Conservation (phyloP, 1,140 invertebrate genomes). For the Pseudomyrmex flavicornis region DNA sequence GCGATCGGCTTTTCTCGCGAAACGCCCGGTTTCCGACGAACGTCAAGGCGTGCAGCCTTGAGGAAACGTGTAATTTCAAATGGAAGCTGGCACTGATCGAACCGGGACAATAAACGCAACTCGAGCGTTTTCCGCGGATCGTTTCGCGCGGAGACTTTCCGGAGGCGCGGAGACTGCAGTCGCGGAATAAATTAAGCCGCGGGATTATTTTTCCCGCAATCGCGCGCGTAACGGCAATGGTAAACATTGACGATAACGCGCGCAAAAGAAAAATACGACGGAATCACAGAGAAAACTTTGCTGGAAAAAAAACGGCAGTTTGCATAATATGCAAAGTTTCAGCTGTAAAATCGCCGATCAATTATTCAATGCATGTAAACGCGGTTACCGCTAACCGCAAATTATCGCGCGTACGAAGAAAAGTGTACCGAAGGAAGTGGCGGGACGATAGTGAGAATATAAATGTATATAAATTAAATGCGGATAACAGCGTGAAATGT, state of each 20-base stretch:
- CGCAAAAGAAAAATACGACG: background rate
- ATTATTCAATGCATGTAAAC: conserved; percentile 22
- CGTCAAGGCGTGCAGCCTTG: background rate
- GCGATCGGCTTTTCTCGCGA: conserved; percentile 25
- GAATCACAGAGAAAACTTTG: background rate
- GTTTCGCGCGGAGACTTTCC: background rate
- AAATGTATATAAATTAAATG: background rate
- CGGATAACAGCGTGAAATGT: background rate
- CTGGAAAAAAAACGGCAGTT: conserved; percentile 11
- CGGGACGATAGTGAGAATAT: conserved; percentile 13
- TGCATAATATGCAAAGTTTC: background rate
- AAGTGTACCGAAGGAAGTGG: background rate
- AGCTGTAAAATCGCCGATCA: background rate
- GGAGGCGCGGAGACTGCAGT: background rate
- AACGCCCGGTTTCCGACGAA: conserved; percentile 7
- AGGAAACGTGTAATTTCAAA: conserved; percentile 46
- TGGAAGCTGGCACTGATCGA: conserved; percentile 7
- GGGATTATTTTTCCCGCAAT: background rate
- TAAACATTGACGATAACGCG: background rate
- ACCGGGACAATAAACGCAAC: conserved; percentile 39
- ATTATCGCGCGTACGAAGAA: background rate
- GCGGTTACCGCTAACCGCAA: conserved; percentile 3
- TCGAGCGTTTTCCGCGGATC: background rate
- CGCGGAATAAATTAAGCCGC: background rate
- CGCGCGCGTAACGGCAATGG: background rate